phyloP scores from a whole-genome alignment of 2,113 vertebrate genomes.

The pig (Sus scrofa) region T2T-Sscrofa CM000826.6:22754501-22755000 shows the following conservation, averaged over 20 bases:
- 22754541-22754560: neutral
- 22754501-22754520: neutral
- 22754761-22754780: neutral
- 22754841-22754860: neutral
- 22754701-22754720: neutral
- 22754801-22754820: neutral
- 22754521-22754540: neutral
- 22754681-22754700: neutral
- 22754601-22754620: slow-evolving; percentile 12
- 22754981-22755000: no score
- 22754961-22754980: no score
- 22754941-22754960: neutral
- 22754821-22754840: neutral
- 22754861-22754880: neutral
- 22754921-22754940: neutral
- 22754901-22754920: neutral
- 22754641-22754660: neutral
- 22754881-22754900: neutral
- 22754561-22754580: neutral
- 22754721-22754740: neutral
- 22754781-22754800: neutral
- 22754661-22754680: neutral
- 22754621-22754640: neutral
- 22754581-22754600: neutral
- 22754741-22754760: neutral